phyloP scores from a whole-genome alignment of 2,113 vertebrate species.

The Myocastor coypus region DNA sequence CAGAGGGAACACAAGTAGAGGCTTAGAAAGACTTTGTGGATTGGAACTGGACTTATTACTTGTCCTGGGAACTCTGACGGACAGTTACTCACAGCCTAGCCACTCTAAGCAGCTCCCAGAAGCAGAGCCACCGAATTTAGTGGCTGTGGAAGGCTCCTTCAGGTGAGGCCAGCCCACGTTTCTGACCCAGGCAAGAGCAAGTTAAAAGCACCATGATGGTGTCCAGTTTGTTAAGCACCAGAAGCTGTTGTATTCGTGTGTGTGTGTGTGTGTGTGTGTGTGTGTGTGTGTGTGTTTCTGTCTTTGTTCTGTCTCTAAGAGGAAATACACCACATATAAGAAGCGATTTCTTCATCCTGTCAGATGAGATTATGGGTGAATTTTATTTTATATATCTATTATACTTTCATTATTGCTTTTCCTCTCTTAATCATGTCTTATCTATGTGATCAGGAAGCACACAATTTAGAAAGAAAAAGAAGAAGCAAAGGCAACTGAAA shows the following conservation, averaged over 20 bases:
- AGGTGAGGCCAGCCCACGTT: neutral
- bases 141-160: neutral
- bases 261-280: neutral
- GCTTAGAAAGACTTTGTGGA: accelerated
- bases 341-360: neutral
- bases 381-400: neutral
- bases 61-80: neutral
- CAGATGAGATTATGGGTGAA: neutral
- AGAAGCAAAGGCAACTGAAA: neutral
- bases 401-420: neutral
- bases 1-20: neutral
- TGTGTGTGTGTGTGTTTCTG: neutral
- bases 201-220: neutral
- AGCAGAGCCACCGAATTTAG: neutral
- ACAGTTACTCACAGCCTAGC: neutral
- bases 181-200: neutral
- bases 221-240: neutral
- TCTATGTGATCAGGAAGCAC: neutral
- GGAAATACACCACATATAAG: neutral
- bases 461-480: neutral
- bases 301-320: neutral
- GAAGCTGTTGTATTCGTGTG: neutral
- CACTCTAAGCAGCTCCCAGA: too few species aligned
- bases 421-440: neutral
- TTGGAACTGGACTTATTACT: neutral